Base-by-base conservation (phyloP, 2,113 vertebrate species). In the Clupea harengus region DNA sequence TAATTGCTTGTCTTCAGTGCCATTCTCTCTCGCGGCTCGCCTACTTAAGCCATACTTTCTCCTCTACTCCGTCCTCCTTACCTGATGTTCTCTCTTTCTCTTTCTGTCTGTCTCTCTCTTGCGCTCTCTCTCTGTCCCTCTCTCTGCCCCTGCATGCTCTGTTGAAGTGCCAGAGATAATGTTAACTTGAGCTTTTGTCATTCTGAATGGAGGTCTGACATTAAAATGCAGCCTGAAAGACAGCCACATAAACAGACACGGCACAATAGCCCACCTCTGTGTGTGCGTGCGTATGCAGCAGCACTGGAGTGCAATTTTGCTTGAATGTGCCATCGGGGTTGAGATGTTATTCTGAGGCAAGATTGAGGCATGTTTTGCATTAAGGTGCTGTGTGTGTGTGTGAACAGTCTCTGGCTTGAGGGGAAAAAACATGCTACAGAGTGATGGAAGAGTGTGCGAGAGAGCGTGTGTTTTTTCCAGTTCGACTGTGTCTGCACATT, bases 121-220 rank as follows among this genome's bases (percentile, higher is more conserved):
- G 49, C 81, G 81, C 86, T 32, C 67, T 32, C 28, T 15, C 10
- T 75, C 25, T 25, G 25, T 72, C 64, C 8, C n/a, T 32, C 64
- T 32, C 64, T 75, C 67, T 90, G 92, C 89, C 88, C 60, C 90
- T 88, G 83, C 88, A 90, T 32, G 25, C 13, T 32, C 67, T 39
- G 67, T 75, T 75, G 85, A 91, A 91, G 92, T 84, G 39, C 89
- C 92, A 85, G 87, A 90, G 90, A 87, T 83, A 86, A 67, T 82
- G 46, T 84, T 86, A 49, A 86, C 44, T 83, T 83, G 87, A 28
- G 54, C 52, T 64, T 32, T 86, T 88, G 85, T 45, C 47, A 75
- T 78, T 83, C 47, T 87, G 84, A 87, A 85, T 87, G 83, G 82
- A 81, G 25, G 54, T 45, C 78, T 87, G 83, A 82, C 88, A 88